Evolutionary conservation across 1,140 invertebrate genomes (phyloP), one percentile per base, ranked within the genome.

Genomic region (Drosophila melanica): DNA sequence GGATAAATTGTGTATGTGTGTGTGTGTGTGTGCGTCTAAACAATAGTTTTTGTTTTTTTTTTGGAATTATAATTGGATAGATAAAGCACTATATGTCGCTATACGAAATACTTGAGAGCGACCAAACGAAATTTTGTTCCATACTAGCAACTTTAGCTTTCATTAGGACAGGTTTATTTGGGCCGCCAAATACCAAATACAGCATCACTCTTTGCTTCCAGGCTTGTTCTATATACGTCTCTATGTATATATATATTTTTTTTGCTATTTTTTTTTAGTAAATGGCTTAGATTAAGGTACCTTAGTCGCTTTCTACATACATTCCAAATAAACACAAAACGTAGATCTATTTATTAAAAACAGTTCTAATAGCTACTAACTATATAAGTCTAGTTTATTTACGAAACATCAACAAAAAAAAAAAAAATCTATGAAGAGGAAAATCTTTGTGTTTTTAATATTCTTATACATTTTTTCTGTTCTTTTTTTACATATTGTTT

Each of bases 401-500:
- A 64, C 67, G 60, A 67, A 44, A 77, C 27, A 50, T 33, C 48
- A 67, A 59, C 48, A 64, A 45, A 45, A 54, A 57, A 42, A 14
- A 62, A 51, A 77, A 45, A 37, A 60, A 63, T 51, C 51, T 71
- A 64, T 58, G 37, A 51, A 41, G 81, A 67, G 63, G 54, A 70
- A 67, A 81, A 75, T 71, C 63, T 75, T 78, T 90, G 60, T 65
- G 63, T 90, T 80, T 77, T 70, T 81, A 59, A 89, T 86, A 90
- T 87, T 81, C 89, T 90, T 90, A 90, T 79, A 84, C 42, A 80
- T 85, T 87, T 84, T 90, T 90, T 85, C 71, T 85, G 71, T 90
- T 90, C 63, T 70, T 90, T 90, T 90, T 90, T 79, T 75, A 77
- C 72, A 78, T 89, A 76, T 75, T 77, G 81, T 78, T 78, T 89